These are phyloP conservation scores for Mesochorus sp. DNA, from an alignment of 2,888 invertebrate species.

Conservation along the genomic window DNA sequence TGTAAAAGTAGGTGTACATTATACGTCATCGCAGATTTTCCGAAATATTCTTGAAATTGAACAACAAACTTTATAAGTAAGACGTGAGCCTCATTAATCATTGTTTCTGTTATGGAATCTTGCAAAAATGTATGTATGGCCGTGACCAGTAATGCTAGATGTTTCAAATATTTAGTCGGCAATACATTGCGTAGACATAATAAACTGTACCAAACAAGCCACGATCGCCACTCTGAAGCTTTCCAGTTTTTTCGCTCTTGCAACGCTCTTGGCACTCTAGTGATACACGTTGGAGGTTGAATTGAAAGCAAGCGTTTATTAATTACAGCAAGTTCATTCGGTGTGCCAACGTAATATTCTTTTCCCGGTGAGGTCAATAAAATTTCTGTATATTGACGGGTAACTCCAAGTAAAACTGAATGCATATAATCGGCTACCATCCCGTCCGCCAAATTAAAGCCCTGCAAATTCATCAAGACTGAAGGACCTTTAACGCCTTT, in stretches of 20 bases:
- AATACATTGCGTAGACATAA: too few species aligned
- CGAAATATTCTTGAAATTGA: too few species aligned
- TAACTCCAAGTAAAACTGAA: conserved; percentile 52
- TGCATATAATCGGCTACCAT: conserved; percentile 64
- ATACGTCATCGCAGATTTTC: too few species aligned
- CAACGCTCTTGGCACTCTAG: background rate
- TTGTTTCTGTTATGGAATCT: too few species aligned
- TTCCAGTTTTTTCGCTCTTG: conserved; percentile 3
- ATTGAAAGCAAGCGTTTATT: conserved; percentile 24
- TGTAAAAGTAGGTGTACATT: too few species aligned
- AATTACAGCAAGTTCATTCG: conserved; percentile 21
- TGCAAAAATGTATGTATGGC: too few species aligned
- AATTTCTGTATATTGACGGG: conserved; percentile 13
- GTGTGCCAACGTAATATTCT: conserved; percentile 44
- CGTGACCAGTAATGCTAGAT: too few species aligned
- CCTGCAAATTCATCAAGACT: conserved; percentile 46
- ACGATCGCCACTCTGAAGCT: background rate
- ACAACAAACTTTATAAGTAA: too few species aligned
- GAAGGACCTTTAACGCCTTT: conserved; percentile 49
- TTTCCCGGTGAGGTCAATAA: background rate
- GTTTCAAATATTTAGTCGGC: too few species aligned
- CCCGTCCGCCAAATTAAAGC: conserved; percentile 58
- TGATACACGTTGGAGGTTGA: background rate
- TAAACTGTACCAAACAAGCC: conserved; percentile 3
- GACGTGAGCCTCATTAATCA: too few species aligned